phyloP scores from a whole-genome alignment of 1,140 invertebrate genomes.

The Diorhabda elongata region DNA sequence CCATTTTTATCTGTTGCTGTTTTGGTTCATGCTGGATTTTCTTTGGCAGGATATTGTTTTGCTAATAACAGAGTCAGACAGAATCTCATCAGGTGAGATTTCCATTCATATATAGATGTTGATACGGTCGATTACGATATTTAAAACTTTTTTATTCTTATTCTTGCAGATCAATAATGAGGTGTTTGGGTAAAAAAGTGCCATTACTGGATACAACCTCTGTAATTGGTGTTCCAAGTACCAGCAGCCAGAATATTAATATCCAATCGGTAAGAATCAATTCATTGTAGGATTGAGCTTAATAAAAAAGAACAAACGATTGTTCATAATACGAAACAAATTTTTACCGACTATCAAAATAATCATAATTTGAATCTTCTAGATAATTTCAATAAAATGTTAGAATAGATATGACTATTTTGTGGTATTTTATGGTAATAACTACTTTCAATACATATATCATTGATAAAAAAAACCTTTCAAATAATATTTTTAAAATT shows the following conservation, averaged over 20 bases:
- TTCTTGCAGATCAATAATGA: conserved; percentile 55
- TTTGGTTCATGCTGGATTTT: conserved; percentile 69
- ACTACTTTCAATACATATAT: too few relatives aligned
- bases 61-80: conserved; percentile 72
- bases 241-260: conserved; percentile 69
- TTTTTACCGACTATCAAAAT: neutral
- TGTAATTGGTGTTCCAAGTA: conserved; percentile 57
- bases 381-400: too few relatives aligned
- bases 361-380: too few relatives aligned
- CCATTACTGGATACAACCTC: conserved; percentile 71
- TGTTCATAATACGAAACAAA: too few relatives aligned
- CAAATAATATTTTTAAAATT: too few relatives aligned
- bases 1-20: conserved; percentile 69
- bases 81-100: conserved; percentile 55
- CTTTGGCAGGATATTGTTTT: conserved; percentile 79
- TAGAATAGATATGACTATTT: too few relatives aligned
- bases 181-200: conserved; percentile 80
- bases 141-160: neutral
- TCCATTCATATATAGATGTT: neutral
- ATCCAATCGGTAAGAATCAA: conserved; percentile 52
- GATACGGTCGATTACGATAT: neutral
- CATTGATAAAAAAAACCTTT: too few relatives aligned
- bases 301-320: too few relatives aligned
- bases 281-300: neutral
- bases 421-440: too few relatives aligned